Base-by-base conservation (phyloP, 2,113 vertebrate species). In the Carlito syrichta region DNA sequence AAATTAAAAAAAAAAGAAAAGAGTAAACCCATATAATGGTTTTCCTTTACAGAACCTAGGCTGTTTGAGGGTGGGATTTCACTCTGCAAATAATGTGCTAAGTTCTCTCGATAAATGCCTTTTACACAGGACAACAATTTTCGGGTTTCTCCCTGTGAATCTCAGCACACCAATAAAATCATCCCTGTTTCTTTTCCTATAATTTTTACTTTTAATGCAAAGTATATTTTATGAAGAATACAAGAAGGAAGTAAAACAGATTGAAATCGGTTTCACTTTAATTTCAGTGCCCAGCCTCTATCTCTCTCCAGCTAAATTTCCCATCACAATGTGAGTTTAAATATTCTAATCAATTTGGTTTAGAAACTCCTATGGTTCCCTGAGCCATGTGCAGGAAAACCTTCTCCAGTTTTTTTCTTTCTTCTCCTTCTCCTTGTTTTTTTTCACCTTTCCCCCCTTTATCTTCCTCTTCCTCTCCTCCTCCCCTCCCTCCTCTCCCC, bases 331-430 rank as follows among this genome's bases (percentile, higher is more conserved):
- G 97, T 69, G 95, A 96, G 98, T 98, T 92, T 97, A 96, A 98
- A 96, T 97, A 97, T 97, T 98, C 97, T 96, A 95, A 97, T 97
- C 98, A 87, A 95, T 98, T 97, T 97, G 89, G 97, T 98, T 97
- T 96, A 97, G 98, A 97, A 98, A 97, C 91, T 96, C 98, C 98
- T 97, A 77, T 82, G 60, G 97, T 94, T 97, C 97, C 98, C 97
- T 58, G 95, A 96, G 98, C 95, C 97, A 88, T 98, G 98, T 98
- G 93, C 93, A 93, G 97, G 98, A 96, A 98, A 97, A 93, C 94
- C 96, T 97, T 96, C 97, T 96, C 95, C 74, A 58, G 85, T 22
- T 97, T 98, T 43, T 56, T 27, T 40, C 35, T 32, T 27, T 40
- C 23, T 23, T 32, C 56, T 40, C 32, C 97, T 97, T 62, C 68